A percentile compares a stretch with the other conserved stretches of the same genome.
Evolutionary conservation across 2,113 vertebrate species (phyloP).

Genomic region (Myrmecobius fasciatus): DNA sequence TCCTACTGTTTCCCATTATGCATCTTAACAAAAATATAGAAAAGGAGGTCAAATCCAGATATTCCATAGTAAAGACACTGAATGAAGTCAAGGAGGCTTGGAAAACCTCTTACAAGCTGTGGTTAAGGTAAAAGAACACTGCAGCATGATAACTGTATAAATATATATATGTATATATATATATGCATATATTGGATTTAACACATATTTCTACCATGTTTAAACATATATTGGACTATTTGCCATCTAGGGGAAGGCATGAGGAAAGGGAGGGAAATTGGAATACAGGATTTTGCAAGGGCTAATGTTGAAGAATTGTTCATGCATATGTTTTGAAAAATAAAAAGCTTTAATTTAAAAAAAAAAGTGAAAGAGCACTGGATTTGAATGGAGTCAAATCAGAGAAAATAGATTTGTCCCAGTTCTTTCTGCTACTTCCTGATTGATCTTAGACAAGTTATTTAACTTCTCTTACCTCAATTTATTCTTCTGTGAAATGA

Average conservation of each 20-base stretch:
- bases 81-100: neutral
- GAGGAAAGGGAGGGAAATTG: too few relatives aligned
- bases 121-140: neutral
- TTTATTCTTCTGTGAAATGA: neutral
- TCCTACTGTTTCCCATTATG: slow-evolving; percentile 48
- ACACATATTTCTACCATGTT: too few relatives aligned
- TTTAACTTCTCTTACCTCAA: neutral
- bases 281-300: too few relatives aligned
- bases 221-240: too few relatives aligned
- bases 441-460: neutral
- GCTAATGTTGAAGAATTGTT: too few relatives aligned
- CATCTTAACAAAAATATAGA: slow-evolving; percentile 52
- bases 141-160: too few relatives aligned
- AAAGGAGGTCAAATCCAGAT: slow-evolving; percentile 31
- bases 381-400: neutral
- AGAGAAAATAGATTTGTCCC: neutral
- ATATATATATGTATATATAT: too few relatives aligned
- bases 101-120: neutral
- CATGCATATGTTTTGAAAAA: too few relatives aligned
- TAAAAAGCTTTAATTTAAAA: too few relatives aligned
- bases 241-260: too few relatives aligned
- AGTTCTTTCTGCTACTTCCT: neutral
- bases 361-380: neutral
- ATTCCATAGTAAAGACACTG: slow-evolving; percentile 22
- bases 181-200: too few relatives aligned